Evolutionary conservation across 2,797 vertebrate genomes (phyloP).

Genomic region (Pseudocheirus occidentalis): DNA sequence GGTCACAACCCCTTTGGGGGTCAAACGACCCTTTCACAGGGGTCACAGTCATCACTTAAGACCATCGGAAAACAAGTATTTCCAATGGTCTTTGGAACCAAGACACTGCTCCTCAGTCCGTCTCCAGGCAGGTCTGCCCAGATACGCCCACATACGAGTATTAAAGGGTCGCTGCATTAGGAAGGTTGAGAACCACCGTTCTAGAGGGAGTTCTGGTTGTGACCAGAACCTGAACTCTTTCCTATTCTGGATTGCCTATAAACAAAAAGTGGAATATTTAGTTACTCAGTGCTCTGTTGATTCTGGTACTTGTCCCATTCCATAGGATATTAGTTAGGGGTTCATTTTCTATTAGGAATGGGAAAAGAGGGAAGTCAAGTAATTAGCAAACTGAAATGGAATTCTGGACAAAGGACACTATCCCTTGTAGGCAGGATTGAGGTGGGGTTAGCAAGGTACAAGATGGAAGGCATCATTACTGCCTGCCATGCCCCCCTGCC

Average conservation of each 20-base stretch:
- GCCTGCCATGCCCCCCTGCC: background rate
- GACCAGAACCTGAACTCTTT: slow-evolving; percentile 16
- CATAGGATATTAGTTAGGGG: background rate
- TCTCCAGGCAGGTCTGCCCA: too few species aligned
- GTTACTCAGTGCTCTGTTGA: background rate
- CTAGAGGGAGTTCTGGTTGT: background rate
- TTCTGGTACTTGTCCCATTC: background rate
- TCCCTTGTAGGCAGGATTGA: background rate
- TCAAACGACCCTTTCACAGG: too few species aligned
- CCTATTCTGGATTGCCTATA: background rate
- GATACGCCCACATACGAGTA: too few species aligned
- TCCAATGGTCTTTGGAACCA: too few species aligned
- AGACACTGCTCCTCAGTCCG: too few species aligned
- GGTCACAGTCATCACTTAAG: too few species aligned
- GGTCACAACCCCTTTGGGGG: too few species aligned
- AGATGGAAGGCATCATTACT: background rate
- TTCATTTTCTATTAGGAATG: background rate
- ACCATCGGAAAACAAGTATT: too few species aligned
- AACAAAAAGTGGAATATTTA: background rate
- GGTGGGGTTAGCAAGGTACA: background rate
- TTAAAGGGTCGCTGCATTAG: too few species aligned
- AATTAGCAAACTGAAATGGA: background rate
- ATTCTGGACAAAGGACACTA: background rate
- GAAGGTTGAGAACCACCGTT: too few species aligned
- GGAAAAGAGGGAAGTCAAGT: background rate